Evolutionary conservation across 2,888 invertebrate genomes (phyloP).

Genomic region (Apamea crenata): DNA sequence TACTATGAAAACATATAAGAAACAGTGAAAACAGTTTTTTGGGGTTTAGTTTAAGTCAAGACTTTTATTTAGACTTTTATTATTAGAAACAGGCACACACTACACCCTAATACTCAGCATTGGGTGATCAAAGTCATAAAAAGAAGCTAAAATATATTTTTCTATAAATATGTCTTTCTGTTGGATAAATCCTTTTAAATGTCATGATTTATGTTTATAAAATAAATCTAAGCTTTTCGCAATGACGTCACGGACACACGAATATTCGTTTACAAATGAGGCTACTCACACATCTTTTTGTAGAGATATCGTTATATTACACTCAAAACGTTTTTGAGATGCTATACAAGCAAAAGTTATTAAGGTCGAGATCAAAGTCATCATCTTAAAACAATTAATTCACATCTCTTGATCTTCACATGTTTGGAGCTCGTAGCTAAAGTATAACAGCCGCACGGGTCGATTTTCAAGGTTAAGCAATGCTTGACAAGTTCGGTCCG

Average conservation of each 20-base stretch:
- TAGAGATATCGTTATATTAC: not conserved
- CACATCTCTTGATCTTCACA: not conserved
- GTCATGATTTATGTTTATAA: slow-evolving; percentile 3
- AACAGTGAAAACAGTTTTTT: not conserved
- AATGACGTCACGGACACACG: slow-evolving; percentile 23
- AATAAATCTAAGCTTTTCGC: slow-evolving; percentile 20
- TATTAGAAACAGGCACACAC: not conserved
- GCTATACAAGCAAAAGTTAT: not conserved
- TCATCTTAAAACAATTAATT: not conserved
- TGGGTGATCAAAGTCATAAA: not conserved
- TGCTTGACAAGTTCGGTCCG: not conserved
- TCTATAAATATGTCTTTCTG: not conserved
- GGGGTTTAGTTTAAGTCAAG: not conserved
- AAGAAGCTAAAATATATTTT: not conserved
- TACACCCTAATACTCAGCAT: not conserved
- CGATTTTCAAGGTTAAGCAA: not conserved
- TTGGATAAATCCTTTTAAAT: not conserved
- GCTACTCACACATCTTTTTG: not conserved
- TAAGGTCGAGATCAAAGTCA: slow-evolving; percentile 8
- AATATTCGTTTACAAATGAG: slow-evolving; percentile 5
- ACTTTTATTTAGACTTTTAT: not conserved
- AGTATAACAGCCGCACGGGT: not conserved
- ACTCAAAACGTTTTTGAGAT: not conserved
- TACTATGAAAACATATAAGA: too few species aligned
- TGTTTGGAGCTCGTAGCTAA: not conserved